phyloP scores from a whole-genome alignment of 2,113 vertebrate species.

The Colaptes auratus region DNA sequence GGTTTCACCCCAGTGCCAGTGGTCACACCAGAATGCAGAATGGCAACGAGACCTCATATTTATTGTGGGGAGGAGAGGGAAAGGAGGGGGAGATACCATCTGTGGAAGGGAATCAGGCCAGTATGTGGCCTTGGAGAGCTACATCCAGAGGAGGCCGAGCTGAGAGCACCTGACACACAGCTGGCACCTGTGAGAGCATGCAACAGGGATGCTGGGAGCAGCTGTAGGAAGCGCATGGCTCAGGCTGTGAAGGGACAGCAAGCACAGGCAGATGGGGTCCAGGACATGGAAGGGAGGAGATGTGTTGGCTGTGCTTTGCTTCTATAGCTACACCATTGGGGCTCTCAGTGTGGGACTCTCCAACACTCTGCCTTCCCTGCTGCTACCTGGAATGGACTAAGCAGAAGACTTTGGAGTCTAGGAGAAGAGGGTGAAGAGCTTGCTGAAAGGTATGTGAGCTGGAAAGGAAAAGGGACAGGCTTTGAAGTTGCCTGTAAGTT shows the following conservation, averaged over 20 bases:
- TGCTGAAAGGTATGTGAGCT: not conserved
- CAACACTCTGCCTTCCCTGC: not conserved
- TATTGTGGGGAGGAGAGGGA: not conserved
- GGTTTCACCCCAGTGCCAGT: slow-evolving; percentile 45
- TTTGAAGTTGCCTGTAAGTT: not conserved
- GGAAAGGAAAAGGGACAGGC: not conserved
- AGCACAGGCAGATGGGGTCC: not conserved
- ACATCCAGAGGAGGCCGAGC: not conserved
- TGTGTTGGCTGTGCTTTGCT: not conserved
- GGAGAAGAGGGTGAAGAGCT: not conserved
- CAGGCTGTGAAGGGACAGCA: not conserved
- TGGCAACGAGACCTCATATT: not conserved
- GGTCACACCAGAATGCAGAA: slow-evolving; percentile 17
- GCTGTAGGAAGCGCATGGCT: not conserved
- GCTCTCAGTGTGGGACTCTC: not conserved
- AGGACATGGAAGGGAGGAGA: not conserved
- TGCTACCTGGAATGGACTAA: not conserved
- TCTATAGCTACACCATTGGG: fast-evolving
- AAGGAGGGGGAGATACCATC: not conserved
- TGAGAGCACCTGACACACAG: not conserved
- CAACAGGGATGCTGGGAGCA: not conserved
- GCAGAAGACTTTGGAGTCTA: not conserved
- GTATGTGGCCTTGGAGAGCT: not conserved
- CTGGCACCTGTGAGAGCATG: not conserved
- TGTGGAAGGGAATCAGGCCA: not conserved